phyloP scores from a whole-genome alignment of 2,888 invertebrate genomes.

The Drosophila colorata region DNA sequence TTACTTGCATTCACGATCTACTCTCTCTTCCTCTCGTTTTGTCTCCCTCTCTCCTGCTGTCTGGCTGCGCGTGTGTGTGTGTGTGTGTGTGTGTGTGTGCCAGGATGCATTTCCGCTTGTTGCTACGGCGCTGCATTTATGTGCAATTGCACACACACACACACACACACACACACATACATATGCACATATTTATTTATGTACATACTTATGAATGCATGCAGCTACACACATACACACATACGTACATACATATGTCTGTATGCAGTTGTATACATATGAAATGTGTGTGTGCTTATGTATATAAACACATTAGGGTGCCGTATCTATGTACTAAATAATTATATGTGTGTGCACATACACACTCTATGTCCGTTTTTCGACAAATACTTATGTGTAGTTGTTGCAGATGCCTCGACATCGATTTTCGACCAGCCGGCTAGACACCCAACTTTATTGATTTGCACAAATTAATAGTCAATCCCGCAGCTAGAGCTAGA shows the following conservation, averaged over 20 bases:
- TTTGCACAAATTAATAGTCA: constrained; percentile 15
- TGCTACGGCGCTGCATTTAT: constrained; percentile 50
- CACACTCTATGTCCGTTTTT: constrained; percentile 11
- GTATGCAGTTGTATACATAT: not conserved
- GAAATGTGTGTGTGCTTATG: not conserved
- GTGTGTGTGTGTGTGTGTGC: constrained; percentile 14
- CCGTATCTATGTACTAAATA: not conserved
- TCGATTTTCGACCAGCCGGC: constrained; percentile 29
- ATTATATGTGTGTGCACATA: not conserved
- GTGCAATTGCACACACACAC: constrained; percentile 19
- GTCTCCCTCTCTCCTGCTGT: constrained; percentile 27
- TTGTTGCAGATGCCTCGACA: not conserved
- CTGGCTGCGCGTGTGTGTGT: constrained; percentile 34
- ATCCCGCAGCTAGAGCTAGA: not conserved
- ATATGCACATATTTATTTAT: constrained; percentile 6
- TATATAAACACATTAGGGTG: not conserved
- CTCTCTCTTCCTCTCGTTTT: constrained; percentile 20
- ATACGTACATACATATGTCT: not conserved
- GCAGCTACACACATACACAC: not conserved
- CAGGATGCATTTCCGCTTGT: constrained; percentile 67
- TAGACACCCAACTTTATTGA: constrained; percentile 29
- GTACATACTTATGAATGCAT: constrained; percentile 3
- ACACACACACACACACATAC: not conserved
- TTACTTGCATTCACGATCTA: constrained; percentile 8
- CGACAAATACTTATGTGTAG: no score